Percentiles rank a stretch among this genome's conserved stretches.
Conservation (phyloP, 2,113 vertebrate genomes). For the Bubo blakistoni region DNA sequence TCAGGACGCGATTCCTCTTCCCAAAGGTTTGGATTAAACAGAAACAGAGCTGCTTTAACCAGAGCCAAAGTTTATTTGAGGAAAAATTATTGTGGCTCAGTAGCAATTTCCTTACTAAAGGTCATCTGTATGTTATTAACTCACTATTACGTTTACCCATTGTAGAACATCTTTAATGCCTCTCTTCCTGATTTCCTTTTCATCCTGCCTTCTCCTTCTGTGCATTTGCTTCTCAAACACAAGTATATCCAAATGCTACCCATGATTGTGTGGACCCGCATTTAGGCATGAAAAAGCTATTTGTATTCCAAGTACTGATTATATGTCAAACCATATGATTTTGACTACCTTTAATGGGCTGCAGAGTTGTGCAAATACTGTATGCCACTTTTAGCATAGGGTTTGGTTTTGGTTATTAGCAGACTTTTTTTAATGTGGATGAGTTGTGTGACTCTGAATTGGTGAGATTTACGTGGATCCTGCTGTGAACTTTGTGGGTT, state of each 20-base stretch:
- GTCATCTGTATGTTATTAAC: slow-evolving; percentile 64
- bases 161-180: slow-evolving; percentile 54
- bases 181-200: slow-evolving; percentile 51
- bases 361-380: not conserved
- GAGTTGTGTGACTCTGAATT: not conserved
- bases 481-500: not conserved
- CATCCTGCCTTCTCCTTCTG: not conserved
- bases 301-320: not conserved
- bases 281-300: slow-evolving; percentile 3
- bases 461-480: not conserved
- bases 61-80: slow-evolving; percentile 53
- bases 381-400: not conserved
- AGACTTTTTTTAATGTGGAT: not conserved
- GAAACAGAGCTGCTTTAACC: slow-evolving; percentile 28
- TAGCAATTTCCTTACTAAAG: slow-evolving; percentile 56
- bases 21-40: slow-evolving; percentile 12
- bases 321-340: not conserved
- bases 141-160: slow-evolving; percentile 22
- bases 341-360: not conserved
- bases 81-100: slow-evolving; percentile 54
- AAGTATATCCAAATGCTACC: not conserved
- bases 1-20: not conserved
- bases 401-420: not conserved
- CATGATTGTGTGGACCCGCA: not conserved
- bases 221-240: slow-evolving; percentile 32